Base-by-base conservation (phyloP, 1,140 invertebrate genomes). In the Drosophila nigrodunni region DNA sequence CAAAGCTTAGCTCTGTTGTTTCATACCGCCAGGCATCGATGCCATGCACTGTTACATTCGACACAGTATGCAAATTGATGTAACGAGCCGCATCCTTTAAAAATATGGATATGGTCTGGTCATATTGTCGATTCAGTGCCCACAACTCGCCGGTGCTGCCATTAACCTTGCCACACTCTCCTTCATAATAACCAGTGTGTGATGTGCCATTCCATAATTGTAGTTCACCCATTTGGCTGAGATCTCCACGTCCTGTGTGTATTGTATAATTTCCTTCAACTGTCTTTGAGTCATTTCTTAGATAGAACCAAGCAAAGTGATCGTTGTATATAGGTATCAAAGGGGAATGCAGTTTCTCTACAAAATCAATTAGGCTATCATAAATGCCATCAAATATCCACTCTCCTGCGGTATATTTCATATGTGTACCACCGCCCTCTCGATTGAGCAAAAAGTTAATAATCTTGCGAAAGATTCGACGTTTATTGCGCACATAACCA, bases 291-390 rank as follows among this genome's bases (percentile, higher is more conserved):
- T 93, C 93, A 89, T 97, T 97, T 55, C 96, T 94, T 94, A 96
- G 79, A 87, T 95, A 96, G 89, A 97, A 96, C 96, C 96, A 97
- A n/a, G 94, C 96, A 90, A 97, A 97, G 86, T 94, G 95, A 59
- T 94, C 93, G 83, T 92, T 95, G 1, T 95, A 95, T 41, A 96
- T 60, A 3, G 94, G 83, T 1, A 91, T 86, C 0, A 94, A 81
- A 0, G 94, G 89, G 2, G 95, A 94, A 9, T 95, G 91, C 37
- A 91, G 61, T 66, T 94, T 93, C 9, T 91, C 72, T 0, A 94
- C 94, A 41, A 96, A 87, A 43, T 94, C 89, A 15, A 97, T 77
- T n/a, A 97, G 80, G 0, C 93, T 90, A 88, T 97, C 96, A 1
- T 95, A 92, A 80, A 95, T 97, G 9, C 96, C 96, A 15, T 96